phyloP scores from a whole-genome alignment of 2,888 invertebrate genomes.

The Ferrisia virgata region DNA sequence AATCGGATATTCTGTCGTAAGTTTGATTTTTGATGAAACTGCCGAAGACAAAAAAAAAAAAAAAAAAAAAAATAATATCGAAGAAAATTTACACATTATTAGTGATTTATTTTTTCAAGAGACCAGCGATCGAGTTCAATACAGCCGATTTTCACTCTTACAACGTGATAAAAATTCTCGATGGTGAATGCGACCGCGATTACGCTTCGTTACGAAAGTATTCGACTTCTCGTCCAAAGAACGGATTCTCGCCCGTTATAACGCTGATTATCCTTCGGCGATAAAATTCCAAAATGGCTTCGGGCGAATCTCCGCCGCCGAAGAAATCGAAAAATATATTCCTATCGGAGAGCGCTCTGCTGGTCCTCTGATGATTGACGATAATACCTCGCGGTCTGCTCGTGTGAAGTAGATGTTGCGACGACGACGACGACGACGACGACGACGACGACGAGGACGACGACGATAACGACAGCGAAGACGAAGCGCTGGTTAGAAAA shows the following conservation, averaged over 20 bases:
- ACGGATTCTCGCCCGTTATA: constrained; percentile 27
- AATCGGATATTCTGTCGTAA: neutral
- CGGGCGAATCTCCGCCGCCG: constrained; percentile 35
- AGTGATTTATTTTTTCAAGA: too few relatives aligned
- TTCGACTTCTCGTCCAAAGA: constrained; percentile 12
- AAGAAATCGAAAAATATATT: constrained; percentile 41
- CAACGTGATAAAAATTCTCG: neutral
- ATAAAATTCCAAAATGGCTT: constrained; percentile 24
- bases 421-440: neutral
- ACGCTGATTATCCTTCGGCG: constrained; percentile 22
- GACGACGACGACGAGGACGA: neutral
- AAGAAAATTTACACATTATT: neutral
- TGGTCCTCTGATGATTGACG: constrained; percentile 29
- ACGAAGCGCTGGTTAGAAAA: neutral
- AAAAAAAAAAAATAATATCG: neutral
- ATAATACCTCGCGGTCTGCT: neutral
- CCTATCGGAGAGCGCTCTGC: neutral
- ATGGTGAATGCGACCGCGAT: neutral
- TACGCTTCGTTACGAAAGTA: constrained; percentile 14
- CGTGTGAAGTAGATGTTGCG: neutral
- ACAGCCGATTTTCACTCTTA: neutral
- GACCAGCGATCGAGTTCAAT: neutral
- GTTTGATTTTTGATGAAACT: neutral
- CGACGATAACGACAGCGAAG: neutral
- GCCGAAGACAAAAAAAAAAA: neutral